Evolutionary conservation across 1,140 invertebrate genomes (phyloP), one percentile per base, ranked within the genome.

Genomic region (Solenopsis fugax): DNA sequence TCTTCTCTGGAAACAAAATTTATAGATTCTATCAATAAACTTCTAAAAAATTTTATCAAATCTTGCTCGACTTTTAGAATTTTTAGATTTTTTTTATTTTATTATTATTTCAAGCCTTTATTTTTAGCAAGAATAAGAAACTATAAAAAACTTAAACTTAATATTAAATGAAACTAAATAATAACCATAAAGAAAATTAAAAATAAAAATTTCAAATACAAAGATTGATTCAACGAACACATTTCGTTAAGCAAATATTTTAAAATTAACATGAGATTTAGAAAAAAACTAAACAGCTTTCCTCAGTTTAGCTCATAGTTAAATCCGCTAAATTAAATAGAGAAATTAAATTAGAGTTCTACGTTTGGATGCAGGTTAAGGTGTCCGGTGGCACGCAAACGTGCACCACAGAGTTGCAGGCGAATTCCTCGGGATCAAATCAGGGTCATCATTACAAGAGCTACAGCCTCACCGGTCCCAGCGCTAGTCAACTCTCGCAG

Each of bases 321-420:
- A 56, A 9, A n/a, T 60, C 16, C 41, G 18, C 10, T 76, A 56
- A 34, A 4, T 76, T 6, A 37, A 18, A 18, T 29, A 48, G 16
- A 64, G 9, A 18, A 67, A 65, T n/a, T 41, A 65, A 65, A 16
- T 65, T 78, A 41, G 24, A 41, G 12, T 50, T 75, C 10, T 48
- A 75, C 41, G 67, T 86, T 73, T 84, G 54, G 3, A 18, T 86
- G 0, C 69, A 96, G 95, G 95, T 96, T 21, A 98, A 98, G 95
- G 97, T 98, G 7, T 98, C 98, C 9, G 98, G 98, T 18, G 98
- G 98, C 7, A 98, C 98, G 0, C 98, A 98, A 94, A 98, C 98
- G 0, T 97, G 97, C 91, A 98, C 97, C 6, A 97, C 97, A 85
- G 98, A 98, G 89, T 95, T 98, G 48, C 96, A 96, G 73, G 93